Conservation (phyloP, 1,140 invertebrate species). For the Drosophila navojoa region DNA sequence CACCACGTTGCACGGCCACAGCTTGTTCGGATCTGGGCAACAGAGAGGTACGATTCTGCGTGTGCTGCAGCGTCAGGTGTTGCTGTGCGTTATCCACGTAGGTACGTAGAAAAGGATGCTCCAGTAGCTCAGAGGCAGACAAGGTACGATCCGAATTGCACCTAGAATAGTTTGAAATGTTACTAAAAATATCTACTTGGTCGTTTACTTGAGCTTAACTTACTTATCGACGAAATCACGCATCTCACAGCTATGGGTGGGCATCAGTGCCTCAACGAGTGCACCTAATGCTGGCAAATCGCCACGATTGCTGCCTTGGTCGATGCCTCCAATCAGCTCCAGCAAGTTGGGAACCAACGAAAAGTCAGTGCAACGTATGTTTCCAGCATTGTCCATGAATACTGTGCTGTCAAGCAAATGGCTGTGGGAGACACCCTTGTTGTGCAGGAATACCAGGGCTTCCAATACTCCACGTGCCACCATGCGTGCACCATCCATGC, state of each 20-base stretch:
- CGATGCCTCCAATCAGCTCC: slow-evolving; percentile 66
- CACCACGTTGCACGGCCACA: slow-evolving; percentile 14
- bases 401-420: slow-evolving; percentile 88
- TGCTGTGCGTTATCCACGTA: slow-evolving; percentile 69
- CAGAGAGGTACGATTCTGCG: slow-evolving; percentile 42
- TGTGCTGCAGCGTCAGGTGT: slow-evolving; percentile 31
- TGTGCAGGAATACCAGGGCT: slow-evolving; percentile 89
- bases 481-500: slow-evolving; percentile 76
- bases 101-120: slow-evolving; percentile 86
- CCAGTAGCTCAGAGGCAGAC: slow-evolving; percentile 84
- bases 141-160: slow-evolving; percentile 82
- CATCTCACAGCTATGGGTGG: slow-evolving; percentile 86
- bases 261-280: slow-evolving; percentile 72
- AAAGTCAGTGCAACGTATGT: slow-evolving; percentile 88
- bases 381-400: slow-evolving; percentile 86
- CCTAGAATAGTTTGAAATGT: slow-evolving; percentile 24
- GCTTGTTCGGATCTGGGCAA: slow-evolving; percentile 14
- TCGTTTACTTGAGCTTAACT: background rate
- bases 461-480: slow-evolving; percentile 87
- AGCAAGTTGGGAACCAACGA: slow-evolving; percentile 86
- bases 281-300: slow-evolving; percentile 77
- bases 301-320: slow-evolving; percentile 79
- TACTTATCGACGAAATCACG: slow-evolving; percentile 89
- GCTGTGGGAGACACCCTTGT: slow-evolving; percentile 91
- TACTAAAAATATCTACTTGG: background rate